These are phyloP conservation scores for Pyxicephalus adspersus DNA, from an alignment of 2,113 vertebrate genomes.

Conservation along the genomic window DNA sequence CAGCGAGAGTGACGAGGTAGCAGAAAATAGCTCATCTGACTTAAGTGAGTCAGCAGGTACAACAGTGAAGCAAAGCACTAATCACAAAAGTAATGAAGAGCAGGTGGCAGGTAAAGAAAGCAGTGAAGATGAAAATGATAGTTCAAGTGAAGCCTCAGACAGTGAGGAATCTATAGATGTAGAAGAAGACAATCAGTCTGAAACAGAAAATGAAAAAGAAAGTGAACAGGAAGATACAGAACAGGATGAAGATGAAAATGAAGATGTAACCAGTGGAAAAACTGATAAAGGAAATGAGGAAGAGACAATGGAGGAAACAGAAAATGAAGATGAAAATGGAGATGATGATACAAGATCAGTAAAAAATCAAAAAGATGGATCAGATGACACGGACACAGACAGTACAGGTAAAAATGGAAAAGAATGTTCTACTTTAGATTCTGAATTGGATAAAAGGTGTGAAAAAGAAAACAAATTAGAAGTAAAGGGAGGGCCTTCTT, in stretches of 20 bases:
- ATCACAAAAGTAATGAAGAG: not conserved
- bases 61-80: conserved; percentile 6
- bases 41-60: conserved; percentile 1
- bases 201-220: not conserved
- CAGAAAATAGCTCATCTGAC: conserved; percentile 1
- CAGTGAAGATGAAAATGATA: conserved; percentile 2
- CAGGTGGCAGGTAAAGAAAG: not conserved
- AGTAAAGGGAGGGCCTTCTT: not conserved
- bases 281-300: conserved; percentile 1
- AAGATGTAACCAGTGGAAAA: not conserved
- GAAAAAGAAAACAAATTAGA: conserved; percentile 38
- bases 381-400: not conserved
- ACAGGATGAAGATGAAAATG: not conserved
- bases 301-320: not conserved
- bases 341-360: not conserved
- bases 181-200: not conserved
- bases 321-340: not conserved
- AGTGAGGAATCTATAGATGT: not conserved
- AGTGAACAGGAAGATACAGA: not conserved
- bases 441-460: conserved; percentile 60
- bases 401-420: not conserved
- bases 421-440: not conserved
- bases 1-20: not conserved
- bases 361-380: not conserved
- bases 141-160: conserved; percentile 27